Percentiles rank a stretch among this genome's conserved stretches.
These are phyloP conservation scores for Acanthis flammea DNA, from an alignment of 2,797 vertebrate species.

Conservation along the genomic window DNA sequence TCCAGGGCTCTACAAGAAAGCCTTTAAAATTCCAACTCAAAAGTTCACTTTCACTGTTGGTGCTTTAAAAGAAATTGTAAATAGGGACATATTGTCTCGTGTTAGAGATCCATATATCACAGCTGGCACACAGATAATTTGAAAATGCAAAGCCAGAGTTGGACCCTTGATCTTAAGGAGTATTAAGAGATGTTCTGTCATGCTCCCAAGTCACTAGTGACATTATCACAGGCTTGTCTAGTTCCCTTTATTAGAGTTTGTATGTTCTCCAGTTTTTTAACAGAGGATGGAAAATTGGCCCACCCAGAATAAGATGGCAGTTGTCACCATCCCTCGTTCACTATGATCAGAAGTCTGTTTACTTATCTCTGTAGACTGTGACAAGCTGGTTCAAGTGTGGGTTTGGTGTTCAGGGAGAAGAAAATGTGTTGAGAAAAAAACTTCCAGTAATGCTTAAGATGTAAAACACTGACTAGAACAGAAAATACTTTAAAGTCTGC, in stretches of 20 bases:
- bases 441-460: constrained; percentile 24
- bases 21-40: background rate
- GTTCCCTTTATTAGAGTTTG: background rate
- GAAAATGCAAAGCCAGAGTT: background rate
- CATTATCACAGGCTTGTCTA: background rate
- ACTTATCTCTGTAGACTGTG: background rate
- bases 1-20: background rate
- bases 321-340: background rate
- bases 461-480: constrained; percentile 44
- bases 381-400: constrained; percentile 29
- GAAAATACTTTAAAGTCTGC: constrained; percentile 41
- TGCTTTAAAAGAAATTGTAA: constrained; percentile 3
- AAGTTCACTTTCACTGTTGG: constrained; percentile 2
- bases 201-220: background rate
- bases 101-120: background rate
- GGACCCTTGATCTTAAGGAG: background rate
- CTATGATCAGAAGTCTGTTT: constrained; percentile 24
- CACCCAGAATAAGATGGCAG: background rate
- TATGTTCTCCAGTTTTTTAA: background rate
- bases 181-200: background rate
- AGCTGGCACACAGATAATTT: background rate
- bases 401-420: constrained; percentile 26
- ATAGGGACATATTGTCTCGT: background rate
- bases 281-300: background rate
- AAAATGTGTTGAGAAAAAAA: constrained; percentile 5